Evolutionary conservation across 2,113 vertebrate genomes (phyloP).

Genomic region (Hyla sarda): DNA sequence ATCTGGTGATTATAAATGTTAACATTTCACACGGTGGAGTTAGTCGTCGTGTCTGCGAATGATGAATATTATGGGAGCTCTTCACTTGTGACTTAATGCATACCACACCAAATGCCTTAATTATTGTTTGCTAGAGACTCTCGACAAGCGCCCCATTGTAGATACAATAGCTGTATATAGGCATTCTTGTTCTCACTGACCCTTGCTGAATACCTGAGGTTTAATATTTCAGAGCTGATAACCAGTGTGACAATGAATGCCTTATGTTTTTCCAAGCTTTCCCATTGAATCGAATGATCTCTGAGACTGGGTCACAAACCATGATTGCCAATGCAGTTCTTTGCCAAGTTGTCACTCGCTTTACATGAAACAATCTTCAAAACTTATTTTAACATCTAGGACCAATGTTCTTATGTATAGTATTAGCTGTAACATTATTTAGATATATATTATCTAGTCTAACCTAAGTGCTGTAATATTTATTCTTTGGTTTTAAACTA

Average conservation of each 20-base stretch:
- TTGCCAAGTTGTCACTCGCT: conserved; percentile 55
- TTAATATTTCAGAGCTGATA: conserved; percentile 72
- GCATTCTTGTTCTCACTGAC: conserved; percentile 64
- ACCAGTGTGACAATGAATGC: conserved; percentile 66
- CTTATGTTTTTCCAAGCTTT: conserved; percentile 67
- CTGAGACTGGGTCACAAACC: conserved; percentile 62
- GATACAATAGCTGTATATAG: conserved; percentile 62
- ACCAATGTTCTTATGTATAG: neutral
- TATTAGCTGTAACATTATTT: neutral
- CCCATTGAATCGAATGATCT: conserved; percentile 66
- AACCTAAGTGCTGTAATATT: neutral
- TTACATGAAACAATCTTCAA: conserved; percentile 19
- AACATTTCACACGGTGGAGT: neutral
- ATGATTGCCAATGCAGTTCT: conserved; percentile 54
- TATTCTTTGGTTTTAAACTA: neutral
- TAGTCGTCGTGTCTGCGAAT: conserved; percentile 48
- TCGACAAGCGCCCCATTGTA: conserved; percentile 63
- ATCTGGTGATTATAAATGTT: neutral
- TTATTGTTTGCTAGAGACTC: conserved; percentile 64
- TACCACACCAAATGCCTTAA: conserved; percentile 61
- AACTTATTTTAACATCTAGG: neutral
- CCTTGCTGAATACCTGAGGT: conserved; percentile 66
- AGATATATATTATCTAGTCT: neutral
- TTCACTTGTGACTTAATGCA: conserved; percentile 60
- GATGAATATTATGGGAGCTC: conserved; percentile 48